Conservation (phyloP, 1,140 invertebrate species). For the Bombus waltoni region DNA sequence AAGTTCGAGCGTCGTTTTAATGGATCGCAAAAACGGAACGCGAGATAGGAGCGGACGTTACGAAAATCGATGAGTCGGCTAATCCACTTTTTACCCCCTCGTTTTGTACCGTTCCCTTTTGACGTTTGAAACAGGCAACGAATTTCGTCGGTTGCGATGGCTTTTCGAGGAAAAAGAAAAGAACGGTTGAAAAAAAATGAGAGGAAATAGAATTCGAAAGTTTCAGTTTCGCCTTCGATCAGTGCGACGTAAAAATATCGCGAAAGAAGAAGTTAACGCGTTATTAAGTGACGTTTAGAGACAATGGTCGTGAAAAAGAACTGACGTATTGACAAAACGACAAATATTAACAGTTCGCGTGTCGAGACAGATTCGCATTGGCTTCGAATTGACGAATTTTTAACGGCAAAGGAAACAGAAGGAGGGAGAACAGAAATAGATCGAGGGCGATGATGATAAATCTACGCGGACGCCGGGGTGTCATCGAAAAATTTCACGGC, state of each 20-base stretch:
- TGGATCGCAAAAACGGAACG: slow-evolving; percentile 25
- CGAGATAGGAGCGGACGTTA: neutral
- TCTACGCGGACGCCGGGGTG: neutral
- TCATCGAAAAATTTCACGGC: slow-evolving; percentile 24
- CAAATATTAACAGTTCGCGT: neutral
- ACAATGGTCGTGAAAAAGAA: neutral
- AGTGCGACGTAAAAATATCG: neutral
- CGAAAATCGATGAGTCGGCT: slow-evolving; percentile 28
- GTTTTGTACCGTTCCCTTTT: neutral
- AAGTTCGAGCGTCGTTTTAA: slow-evolving; percentile 42
- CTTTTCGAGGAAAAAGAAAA: neutral
- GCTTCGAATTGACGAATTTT: slow-evolving; percentile 14
- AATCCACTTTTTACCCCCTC: neutral
- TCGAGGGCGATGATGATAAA: slow-evolving; percentile 13
- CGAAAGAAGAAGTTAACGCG: neutral
- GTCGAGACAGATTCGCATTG: neutral
- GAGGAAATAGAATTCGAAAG: neutral
- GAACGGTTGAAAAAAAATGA: too few species aligned
- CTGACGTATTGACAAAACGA: neutral
- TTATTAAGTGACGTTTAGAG: neutral
- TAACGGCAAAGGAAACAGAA: neutral
- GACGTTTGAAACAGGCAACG: neutral
- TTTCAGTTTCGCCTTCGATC: neutral
- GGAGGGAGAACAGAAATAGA: too few species aligned
- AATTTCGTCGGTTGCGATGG: neutral